Base-by-base conservation (phyloP, 2,888 invertebrate species). In the Philaethria dido region DNA sequence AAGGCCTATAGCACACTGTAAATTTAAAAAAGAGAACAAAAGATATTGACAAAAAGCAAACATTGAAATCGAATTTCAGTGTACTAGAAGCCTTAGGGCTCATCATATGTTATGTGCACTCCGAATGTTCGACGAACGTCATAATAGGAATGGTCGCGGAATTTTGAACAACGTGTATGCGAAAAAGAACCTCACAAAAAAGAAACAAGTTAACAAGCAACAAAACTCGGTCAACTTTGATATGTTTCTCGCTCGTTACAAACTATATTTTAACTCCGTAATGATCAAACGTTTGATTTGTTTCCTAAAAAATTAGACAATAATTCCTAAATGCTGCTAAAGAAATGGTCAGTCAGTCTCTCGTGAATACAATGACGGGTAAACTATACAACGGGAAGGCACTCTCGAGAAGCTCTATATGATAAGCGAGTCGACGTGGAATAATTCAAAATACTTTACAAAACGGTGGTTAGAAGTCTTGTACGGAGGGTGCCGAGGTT, bases 151-250 rank as follows among this genome's bases (percentile, higher is more conserved):
- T 61, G 36, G 54, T 61, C 42, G 79, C 78, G 86, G 87, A 89
- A 89, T 87, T 89, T 88, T 88, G 88, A 89, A 89, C 87, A 88
- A 88, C 83, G 85, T 85, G 73, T 81, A 86, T 88, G 89, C 89
- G 84, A 87, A 90, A 90, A 89, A 90, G 90, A 89, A 90, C 89
- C 89, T 88, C 90, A 81, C 75, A 77, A 62, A 62, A 62, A 68
- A 71, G 68, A 47, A 69, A 72, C 62, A 68, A 54, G 39, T 70
- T 65, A 42, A 64, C 44, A 64, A 45, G 79, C 80, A 81, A 85
- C 74, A 80, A 76, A 78, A 79, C 80, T 81, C 77, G 75, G 78
- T 81, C 80, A 78, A 80, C 74, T 73, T 86, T 89, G 91, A 90
- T 91, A 91, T 91, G 90, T 91, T 87, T 85, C 75, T 81, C 79